Conservation (phyloP, 1,140 invertebrate genomes). For the Fopius arisanus region DNA sequence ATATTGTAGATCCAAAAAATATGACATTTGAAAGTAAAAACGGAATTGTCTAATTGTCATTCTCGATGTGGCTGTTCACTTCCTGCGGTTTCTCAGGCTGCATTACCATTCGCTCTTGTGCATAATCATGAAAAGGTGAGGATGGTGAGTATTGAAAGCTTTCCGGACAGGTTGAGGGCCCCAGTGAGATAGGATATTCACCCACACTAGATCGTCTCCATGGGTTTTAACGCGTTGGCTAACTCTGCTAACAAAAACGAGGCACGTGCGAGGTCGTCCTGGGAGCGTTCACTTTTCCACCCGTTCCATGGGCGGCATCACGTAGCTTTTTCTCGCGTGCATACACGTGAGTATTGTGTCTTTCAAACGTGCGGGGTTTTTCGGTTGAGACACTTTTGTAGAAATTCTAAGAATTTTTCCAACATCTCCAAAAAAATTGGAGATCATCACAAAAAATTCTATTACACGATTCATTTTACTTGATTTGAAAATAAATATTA, state of each 20-base stretch:
- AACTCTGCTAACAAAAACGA: constrained; percentile 31
- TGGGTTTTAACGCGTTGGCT: constrained; percentile 3
- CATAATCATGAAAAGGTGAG: constrained; percentile 10
- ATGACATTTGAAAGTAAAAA: constrained; percentile 25
- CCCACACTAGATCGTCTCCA: constrained; percentile 12
- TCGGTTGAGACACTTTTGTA: too few relatives aligned
- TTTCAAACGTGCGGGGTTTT: too few relatives aligned
- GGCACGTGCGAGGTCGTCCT: constrained; percentile 32
- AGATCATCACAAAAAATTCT: too few relatives aligned
- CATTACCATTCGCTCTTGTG: background rate
- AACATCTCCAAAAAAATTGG: too few relatives aligned
- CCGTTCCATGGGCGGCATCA: constrained; percentile 14
- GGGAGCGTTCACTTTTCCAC: constrained; percentile 27
- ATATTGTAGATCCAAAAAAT: background rate
- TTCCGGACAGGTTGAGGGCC: constrained; percentile 1
- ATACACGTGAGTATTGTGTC: background rate
- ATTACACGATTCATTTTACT: too few relatives aligned
- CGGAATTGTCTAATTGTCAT: constrained; percentile 22
- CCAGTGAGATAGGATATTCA: constrained; percentile 17
- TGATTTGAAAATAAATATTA: too few relatives aligned
- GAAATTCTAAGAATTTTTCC: too few relatives aligned
- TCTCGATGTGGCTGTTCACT: background rate
- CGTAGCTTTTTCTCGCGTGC: constrained; percentile 23
- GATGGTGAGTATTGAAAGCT: constrained; percentile 13
- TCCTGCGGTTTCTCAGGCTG: background rate